Conservation (phyloP, 2,113 vertebrate species). For the Pao palembangensis region DNA sequence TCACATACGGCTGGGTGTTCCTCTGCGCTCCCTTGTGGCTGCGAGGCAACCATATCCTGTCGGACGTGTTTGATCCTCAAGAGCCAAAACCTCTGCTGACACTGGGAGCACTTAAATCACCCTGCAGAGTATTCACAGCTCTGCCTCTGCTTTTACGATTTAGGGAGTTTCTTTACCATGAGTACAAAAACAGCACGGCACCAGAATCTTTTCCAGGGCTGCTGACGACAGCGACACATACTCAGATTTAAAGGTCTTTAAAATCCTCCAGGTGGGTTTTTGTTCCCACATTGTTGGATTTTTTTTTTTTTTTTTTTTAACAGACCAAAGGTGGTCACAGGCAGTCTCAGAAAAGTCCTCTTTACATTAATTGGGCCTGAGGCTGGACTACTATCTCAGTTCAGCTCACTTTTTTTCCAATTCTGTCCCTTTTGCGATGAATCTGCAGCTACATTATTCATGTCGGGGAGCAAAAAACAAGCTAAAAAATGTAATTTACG, state of each 20-base stretch:
- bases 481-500: conserved; percentile 7
- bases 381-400: conserved; percentile 67
- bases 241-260: conserved; percentile 39
- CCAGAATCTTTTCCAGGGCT: too few relatives aligned
- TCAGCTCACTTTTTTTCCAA: background rate
- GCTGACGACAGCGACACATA: too few relatives aligned
- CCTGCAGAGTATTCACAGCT: conserved; percentile 38
- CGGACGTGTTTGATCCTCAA: conserved; percentile 45
- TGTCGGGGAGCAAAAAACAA: background rate
- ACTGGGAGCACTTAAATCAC: conserved; percentile 55
- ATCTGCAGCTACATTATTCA: background rate
- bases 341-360: conserved; percentile 67
- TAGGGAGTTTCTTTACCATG: conserved; percentile 29
- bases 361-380: conserved; percentile 65
- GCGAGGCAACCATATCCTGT: conserved; percentile 35
- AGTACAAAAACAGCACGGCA: conserved; percentile 53
- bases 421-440: background rate
- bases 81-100: conserved; percentile 48
- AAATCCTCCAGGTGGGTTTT: conserved; percentile 11
- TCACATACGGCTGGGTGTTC: conserved; percentile 37
- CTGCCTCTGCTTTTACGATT: conserved; percentile 60
- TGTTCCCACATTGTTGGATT: too few relatives aligned
- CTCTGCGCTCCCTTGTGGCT: conserved; percentile 49
- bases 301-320: too few relatives aligned
- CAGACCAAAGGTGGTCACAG: conserved; percentile 40